Base-by-base conservation (phyloP, 1,140 invertebrate species). In the Penaeus chinensis region DNA sequence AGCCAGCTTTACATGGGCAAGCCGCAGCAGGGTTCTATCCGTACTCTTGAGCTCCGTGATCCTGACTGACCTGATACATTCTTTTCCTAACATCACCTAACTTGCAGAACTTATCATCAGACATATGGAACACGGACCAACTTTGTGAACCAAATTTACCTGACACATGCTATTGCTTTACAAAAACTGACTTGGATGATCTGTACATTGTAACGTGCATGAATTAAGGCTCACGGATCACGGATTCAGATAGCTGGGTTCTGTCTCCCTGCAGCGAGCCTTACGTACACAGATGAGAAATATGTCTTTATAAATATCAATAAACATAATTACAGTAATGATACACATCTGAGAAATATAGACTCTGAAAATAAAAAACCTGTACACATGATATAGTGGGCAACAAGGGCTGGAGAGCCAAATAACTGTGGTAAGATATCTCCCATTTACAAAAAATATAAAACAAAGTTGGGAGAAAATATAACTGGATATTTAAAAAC, bases 291-390 rank as follows among this genome's bases (percentile, higher is more conserved):
- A 80, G 78, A 84, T 84, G 78, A 84, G 87, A 88, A 84, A 88
- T 84, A 88, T 88, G 87, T 88, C 87, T 88, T 88, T 88, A 88
- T 88, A 88, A 88, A 88, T 88, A 88, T 88, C 87, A 88, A 88
- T 88, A 88, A 88, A 84, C 87, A 88, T 88, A 88, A 88, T 87
- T 87, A 88, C 82, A 84, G 82, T 88, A 88, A 88, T 88, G 87
- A 88, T 88, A 88, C 87, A 88, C 65, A 88, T 88, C 87, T 88
- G 87, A 88, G 82, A 88, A 87, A 88, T 88, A 88, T 88, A 88
- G 87, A 88, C 87, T 88, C 87, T 88, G 87, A 88, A 88, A 88
- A 84, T 88, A 88, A 88, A 87, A 88, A 88, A 88, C 87, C 87
- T 88, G 87, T 88, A 88, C 87, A 88, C 71, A 88, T 88, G 87